Base-by-base conservation (phyloP, 1,140 invertebrate species). In the Eufriesea mexicana region DNA sequence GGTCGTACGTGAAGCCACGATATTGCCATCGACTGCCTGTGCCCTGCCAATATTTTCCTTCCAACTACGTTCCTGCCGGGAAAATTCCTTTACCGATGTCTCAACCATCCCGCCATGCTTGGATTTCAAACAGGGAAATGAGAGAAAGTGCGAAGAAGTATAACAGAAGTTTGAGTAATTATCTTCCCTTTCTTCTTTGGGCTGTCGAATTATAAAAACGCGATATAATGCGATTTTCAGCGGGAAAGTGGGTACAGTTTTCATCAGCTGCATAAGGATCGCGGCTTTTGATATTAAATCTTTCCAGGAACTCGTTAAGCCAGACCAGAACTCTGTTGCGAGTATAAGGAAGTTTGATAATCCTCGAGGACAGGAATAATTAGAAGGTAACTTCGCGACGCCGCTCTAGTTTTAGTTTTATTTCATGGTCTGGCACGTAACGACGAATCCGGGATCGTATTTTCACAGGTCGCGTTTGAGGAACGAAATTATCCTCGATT, bases 11-110 rank as follows among this genome's bases (percentile, higher is more conserved):
- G 59, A 42, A 55, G 35, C 78, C 20, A 47, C 12, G 18, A 23
- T 54, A 45, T 74, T 45, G 67, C 6, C 10, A 77, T 61, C 62
- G 54, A 66, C 75, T 12, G 57, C 25, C 35, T 59, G 25, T 5
- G 2, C 16, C 16, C 61, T 62, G 54, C 25, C 85, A 81, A 86
- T 68, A 77, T 68, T 83, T 86, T 74, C 73, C 59, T 28, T 59
- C 55, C n/a, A 18, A 45, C 49, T 35, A 54, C 55, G 10, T n/a
- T 12, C 42, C 12, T 47, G 25, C 16, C 8, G 23, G 20, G 45
- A 78, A 73, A 72, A 72, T 73, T 47, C 68, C 62, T 79, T 64
- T 25, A 51, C 25, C 77, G 25, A 61, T 49, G 20, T 62, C 47
- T 49, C 6, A 64, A 72, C 12, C n/a, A 18, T 35, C 10, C 25